Percentiles rank a stretch among this genome's conserved stretches.
Conservation (phyloP, 2,888 invertebrate species). For the Ochropleura leucogaster region DNA sequence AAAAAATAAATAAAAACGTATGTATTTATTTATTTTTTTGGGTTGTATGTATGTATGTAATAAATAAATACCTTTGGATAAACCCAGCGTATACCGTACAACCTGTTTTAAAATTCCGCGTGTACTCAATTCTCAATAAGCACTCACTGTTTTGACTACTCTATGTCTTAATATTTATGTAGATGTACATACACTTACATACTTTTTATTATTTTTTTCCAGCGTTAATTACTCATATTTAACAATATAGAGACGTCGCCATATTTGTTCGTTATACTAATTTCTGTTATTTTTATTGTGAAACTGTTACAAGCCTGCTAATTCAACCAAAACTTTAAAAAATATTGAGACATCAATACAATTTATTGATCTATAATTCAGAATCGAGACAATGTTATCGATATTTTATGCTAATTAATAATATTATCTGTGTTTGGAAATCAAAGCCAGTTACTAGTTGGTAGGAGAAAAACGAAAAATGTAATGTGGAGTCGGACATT, state of each 20-base stretch:
- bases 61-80: slow-evolving; percentile 43
- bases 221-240: slow-evolving; percentile 19
- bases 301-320: slow-evolving; percentile 58
- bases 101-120: slow-evolving; percentile 36
- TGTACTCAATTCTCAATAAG: slow-evolving; percentile 33
- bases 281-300: slow-evolving; percentile 49
- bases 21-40: too few species aligned
- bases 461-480: slow-evolving; percentile 18
- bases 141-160: slow-evolving; percentile 31
- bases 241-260: slow-evolving; percentile 33
- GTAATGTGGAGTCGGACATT: background rate
- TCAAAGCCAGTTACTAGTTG: slow-evolving; percentile 53
- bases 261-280: slow-evolving; percentile 19
- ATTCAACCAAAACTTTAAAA: slow-evolving; percentile 66
- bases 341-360: slow-evolving; percentile 76
- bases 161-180: slow-evolving; percentile 28
- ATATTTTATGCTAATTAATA: slow-evolving; percentile 75
- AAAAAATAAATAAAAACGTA: too few species aligned
- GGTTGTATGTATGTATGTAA: too few species aligned
- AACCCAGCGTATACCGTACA: slow-evolving; percentile 45
- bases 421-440: slow-evolving; percentile 67
- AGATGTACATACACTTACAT: background rate
- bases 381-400: slow-evolving; percentile 72
- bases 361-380: slow-evolving; percentile 77
- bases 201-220: background rate